Percentiles rank a stretch among this genome's conserved stretches.
phyloP scores from a whole-genome alignment of 2,888 invertebrate species.

The Cephonodes hylas region DNA sequence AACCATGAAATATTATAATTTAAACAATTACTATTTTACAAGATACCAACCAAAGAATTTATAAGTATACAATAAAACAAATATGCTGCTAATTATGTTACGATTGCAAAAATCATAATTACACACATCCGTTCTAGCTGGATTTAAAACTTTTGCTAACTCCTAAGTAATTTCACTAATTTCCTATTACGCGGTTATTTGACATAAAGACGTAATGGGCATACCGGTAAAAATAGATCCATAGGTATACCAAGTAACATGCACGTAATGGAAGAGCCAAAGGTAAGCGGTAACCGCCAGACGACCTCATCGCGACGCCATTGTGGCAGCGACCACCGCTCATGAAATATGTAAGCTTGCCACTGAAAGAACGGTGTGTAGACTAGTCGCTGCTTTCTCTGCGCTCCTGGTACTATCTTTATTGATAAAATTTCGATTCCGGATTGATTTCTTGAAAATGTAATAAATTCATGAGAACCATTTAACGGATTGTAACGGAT shows the following conservation, averaged over 20 bases:
- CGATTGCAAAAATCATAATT: neutral
- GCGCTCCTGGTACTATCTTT: slow-evolving; percentile 32
- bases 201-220: neutral
- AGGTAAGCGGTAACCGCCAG: slow-evolving; percentile 58
- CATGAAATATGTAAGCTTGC: slow-evolving; percentile 75
- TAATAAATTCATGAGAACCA: slow-evolving; percentile 18
- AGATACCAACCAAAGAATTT: neutral
- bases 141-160: neutral
- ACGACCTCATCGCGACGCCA: slow-evolving; percentile 74
- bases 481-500: slow-evolving; percentile 39
- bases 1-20: neutral
- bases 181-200: neutral
- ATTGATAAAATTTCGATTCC: slow-evolving; percentile 27
- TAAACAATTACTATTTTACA: neutral
- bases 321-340: slow-evolving; percentile 67
- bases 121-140: neutral
- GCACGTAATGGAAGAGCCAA: slow-evolving; percentile 27
- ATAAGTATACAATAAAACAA: neutral
- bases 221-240: neutral
- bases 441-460: slow-evolving; percentile 26
- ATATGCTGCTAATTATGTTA: neutral
- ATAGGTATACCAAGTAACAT: neutral
- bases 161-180: neutral
- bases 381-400: slow-evolving; percentile 27
- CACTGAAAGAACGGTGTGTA: slow-evolving; percentile 64